A percentile compares a stretch with the other conserved stretches of the same genome.
Evolutionary conservation across 2,888 invertebrate genomes (phyloP).

Genomic region (Calameuta pallipes): DNA sequence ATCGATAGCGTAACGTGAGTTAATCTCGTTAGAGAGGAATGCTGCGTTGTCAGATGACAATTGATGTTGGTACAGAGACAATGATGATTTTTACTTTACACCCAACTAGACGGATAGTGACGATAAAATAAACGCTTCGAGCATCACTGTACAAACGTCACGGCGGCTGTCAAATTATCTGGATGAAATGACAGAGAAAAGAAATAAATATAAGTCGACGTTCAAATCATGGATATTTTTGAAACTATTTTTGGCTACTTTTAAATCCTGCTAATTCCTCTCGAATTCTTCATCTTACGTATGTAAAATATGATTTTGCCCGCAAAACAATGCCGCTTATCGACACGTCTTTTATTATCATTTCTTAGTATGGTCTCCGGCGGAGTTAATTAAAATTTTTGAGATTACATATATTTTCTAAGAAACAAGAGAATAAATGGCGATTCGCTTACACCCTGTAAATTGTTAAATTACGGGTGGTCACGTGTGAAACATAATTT

Average conservation of each 20-base stretch:
- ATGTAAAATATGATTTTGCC: neutral
- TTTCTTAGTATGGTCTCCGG: neutral
- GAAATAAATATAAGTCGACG: neutral
- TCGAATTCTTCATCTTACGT: neutral
- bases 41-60: neutral
- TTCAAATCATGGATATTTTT: neutral
- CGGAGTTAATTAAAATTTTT: neutral
- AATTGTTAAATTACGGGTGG: neutral
- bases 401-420: neutral
- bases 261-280: neutral
- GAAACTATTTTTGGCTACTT: neutral
- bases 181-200: neutral
- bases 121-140: neutral
- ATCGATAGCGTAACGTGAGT: neutral
- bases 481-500: neutral
- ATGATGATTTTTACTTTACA: neutral
- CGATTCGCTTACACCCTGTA: neutral
- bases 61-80: neutral
- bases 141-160: neutral
- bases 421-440: neutral
- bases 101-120: neutral
- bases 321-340: constrained; percentile 4
- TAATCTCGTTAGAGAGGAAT: neutral
- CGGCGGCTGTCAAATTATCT: neutral
- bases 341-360: constrained; percentile 8